phyloP scores from a whole-genome alignment of 2,797 vertebrate species.

The Jordanella pulchra region DNA sequence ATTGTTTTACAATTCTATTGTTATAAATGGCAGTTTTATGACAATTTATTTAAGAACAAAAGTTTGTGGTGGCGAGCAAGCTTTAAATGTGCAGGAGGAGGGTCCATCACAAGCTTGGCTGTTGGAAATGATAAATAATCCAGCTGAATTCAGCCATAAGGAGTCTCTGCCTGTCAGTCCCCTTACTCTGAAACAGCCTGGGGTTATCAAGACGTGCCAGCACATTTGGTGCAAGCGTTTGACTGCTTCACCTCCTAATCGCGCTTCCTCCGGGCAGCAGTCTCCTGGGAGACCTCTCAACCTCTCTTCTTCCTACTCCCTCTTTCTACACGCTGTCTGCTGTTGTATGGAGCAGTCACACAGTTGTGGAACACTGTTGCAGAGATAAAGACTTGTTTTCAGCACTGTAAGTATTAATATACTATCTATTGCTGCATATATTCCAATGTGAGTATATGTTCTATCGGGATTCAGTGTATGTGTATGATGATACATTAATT shows the following conservation, averaged over 20 bases:
- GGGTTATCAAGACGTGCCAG: conserved; percentile 86
- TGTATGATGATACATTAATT: background rate
- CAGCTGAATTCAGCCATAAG: conserved; percentile 82
- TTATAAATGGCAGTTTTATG: conserved; percentile 30
- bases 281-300: conserved; percentile 74
- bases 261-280: conserved; percentile 80
- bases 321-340: conserved; percentile 41
- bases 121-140: conserved; percentile 86
- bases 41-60: conserved; percentile 37
- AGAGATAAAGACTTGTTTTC: conserved; percentile 31
- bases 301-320: conserved; percentile 50
- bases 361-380: conserved; percentile 32
- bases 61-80: conserved; percentile 59
- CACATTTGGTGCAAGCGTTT: conserved; percentile 82
- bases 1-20: conserved; percentile 5
- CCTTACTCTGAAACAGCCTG: conserved; percentile 81
- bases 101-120: conserved; percentile 72
- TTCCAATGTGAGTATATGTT: too few relatives aligned
- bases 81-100: conserved; percentile 80
- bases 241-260: conserved; percentile 87
- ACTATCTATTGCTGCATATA: background rate
- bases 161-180: conserved; percentile 85
- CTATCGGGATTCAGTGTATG: background rate
- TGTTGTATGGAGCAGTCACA: conserved; percentile 38
- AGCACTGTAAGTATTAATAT: conserved; percentile 4